A percentile compares a stretch with the other conserved stretches of the same genome.
phyloP scores from a whole-genome alignment of 2,888 invertebrate species.

The Lepidonotus clava region DNA sequence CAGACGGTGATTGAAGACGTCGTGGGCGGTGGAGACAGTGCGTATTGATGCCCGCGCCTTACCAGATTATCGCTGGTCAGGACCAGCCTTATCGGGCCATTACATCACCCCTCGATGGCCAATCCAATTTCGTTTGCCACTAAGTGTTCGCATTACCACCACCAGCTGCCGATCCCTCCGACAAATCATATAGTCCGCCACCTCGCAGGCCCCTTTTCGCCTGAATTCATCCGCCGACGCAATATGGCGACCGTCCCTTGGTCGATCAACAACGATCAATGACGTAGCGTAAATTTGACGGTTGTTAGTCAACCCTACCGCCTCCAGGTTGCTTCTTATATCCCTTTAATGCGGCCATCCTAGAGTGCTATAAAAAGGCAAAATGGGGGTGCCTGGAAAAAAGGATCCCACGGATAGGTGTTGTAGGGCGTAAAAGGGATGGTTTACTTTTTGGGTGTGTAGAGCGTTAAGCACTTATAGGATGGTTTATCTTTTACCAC shows the following conservation, averaged over 20 bases:
- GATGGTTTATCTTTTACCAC: too few species aligned
- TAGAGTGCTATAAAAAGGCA: too few species aligned
- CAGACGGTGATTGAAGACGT: neutral
- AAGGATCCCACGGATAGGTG: too few species aligned
- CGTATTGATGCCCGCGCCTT: neutral
- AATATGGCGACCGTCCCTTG: neutral
- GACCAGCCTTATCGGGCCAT: neutral
- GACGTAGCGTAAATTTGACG: slow-evolving; percentile 16
- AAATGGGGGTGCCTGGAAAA: too few species aligned
- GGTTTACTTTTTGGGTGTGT: too few species aligned
- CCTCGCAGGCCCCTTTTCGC: neutral
- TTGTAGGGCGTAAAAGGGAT: too few species aligned
- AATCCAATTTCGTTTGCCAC: slow-evolving; percentile 28
- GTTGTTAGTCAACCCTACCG: neutral
- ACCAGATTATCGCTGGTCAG: slow-evolving; percentile 14
- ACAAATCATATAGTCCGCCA: slow-evolving; percentile 31
- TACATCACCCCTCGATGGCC: slow-evolving; percentile 23
- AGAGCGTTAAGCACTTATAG: too few species aligned
- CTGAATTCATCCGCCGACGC: neutral
- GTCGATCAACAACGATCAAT: slow-evolving; percentile 4
- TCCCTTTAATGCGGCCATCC: neutral
- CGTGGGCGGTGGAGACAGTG: slow-evolving; percentile 1
- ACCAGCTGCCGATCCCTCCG: slow-evolving; percentile 20
- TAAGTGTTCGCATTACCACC: slow-evolving; percentile 15
- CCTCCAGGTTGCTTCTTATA: neutral